A percentile compares a stretch with the other conserved stretches of the same genome.
Evolutionary conservation across 2,888 invertebrate genomes (phyloP).

Genomic region (Automeris io): DNA sequence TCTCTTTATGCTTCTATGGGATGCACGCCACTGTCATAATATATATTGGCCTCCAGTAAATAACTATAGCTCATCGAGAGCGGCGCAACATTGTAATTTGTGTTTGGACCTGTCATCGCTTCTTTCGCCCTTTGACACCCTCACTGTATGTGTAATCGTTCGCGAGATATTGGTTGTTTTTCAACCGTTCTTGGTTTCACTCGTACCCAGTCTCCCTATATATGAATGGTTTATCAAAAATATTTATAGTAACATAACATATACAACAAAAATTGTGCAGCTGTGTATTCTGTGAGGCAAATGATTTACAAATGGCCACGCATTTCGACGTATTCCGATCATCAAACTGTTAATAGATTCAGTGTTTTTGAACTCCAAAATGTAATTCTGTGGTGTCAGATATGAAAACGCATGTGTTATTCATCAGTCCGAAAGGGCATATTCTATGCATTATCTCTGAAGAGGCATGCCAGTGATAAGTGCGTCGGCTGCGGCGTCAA

Average conservation of each 20-base stretch:
- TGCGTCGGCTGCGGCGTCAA: conserved; percentile 65
- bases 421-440: conserved; percentile 56
- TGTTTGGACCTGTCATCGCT: too few relatives aligned
- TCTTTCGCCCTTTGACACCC: too few relatives aligned
- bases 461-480: conserved; percentile 71
- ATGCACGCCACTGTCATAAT: too few relatives aligned
- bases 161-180: too few relatives aligned
- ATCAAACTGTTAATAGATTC: conserved; percentile 28
- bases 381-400: conserved; percentile 47
- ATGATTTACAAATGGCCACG: conserved; percentile 6
- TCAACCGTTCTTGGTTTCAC: too few relatives aligned
- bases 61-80: too few relatives aligned
- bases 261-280: conserved; percentile 5
- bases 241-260: not conserved
- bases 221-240: not conserved
- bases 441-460: conserved; percentile 67
- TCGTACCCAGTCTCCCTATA: conserved; percentile 1
- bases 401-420: conserved; percentile 66
- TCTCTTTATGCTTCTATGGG: too few relatives aligned
- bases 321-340: conserved; percentile 7
- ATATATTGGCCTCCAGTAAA: too few relatives aligned
- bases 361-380: conserved; percentile 47
- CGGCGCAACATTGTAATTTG: too few relatives aligned
- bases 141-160: too few relatives aligned
- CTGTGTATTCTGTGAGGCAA: conserved; percentile 9